Base-by-base conservation (phyloP, 2,797 vertebrate species). In the Trichosurus vulpecula region DNA sequence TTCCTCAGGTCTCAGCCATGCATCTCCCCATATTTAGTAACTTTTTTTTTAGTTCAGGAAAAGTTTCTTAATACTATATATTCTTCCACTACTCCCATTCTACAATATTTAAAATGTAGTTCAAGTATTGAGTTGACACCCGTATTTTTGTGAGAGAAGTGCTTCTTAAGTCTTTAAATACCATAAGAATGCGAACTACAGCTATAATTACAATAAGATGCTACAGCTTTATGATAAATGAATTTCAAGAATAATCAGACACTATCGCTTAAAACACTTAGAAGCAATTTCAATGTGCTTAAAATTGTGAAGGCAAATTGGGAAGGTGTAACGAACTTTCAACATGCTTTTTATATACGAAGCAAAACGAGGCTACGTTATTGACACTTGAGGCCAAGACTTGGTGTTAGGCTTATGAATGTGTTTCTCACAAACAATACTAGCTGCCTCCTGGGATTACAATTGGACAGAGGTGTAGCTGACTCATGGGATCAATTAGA, bases 401-500 rank as follows among this genome's bases (percentile, higher is more conserved):
- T 95, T 97, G 96, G 95, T 95, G 93, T 95, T 97, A 96, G 98
- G 97, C 97, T 98, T 93, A 97, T 94, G 95, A 98, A 97, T 90
- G 96, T 95, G 96, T 97, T 98, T 98, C 98, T 97, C 93, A 96
- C 97, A 97, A 98, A 92, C 98, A 98, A 98, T 97, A 96, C 94
- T 90, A 90, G 93, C 96, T 97, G 97, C 98, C 98, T 97, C 90
- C 92, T 96, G 98, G 98, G 99, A 98, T 98, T 98, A 98, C 97
- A 96, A 97, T 95, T 95, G 95, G 96, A 98, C 98, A 99, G 98
- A 98, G 96, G 95, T 98, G 97, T 94, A 98, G 98, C 98, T 98
- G 98, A 98, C 98, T 98, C 98, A 98, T 93, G 98, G 98, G 99
- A 98, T 98, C 98, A 98, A 98, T 99, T 98, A 98, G 95, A 98